Percentiles rank a stretch among this genome's conserved stretches.
Conservation (phyloP, 2,113 vertebrate species). For the Xiphias gladius region DNA sequence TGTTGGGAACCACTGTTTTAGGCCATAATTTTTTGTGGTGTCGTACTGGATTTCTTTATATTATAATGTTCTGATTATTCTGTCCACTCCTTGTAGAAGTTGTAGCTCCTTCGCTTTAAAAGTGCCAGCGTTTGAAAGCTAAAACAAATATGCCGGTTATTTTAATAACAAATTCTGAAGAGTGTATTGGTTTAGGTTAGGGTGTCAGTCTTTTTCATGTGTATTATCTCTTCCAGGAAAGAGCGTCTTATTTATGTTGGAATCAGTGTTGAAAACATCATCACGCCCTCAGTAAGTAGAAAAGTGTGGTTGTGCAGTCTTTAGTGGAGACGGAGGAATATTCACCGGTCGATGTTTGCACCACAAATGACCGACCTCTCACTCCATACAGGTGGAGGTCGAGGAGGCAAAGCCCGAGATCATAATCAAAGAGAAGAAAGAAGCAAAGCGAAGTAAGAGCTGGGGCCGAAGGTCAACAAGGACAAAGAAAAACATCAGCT, state of each 20-base stretch:
- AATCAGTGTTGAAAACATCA: slow-evolving; percentile 99
- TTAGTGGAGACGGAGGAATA: accelerated
- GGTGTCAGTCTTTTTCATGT: not conserved
- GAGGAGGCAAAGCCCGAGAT: slow-evolving; percentile 82
- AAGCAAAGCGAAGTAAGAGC: slow-evolving; percentile 89
- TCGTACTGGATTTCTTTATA: not conserved
- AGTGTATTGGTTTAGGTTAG: not conserved
- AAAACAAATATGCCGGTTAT: too few species aligned
- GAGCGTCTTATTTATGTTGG: slow-evolving; percentile 97
- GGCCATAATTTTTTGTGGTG: not conserved
- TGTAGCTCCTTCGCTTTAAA: not conserved
- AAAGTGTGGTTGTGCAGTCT: accelerated
- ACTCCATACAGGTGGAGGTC: slow-evolving; percentile 41
- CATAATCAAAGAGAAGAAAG: slow-evolving; percentile 92
- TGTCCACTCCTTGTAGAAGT: not conserved
- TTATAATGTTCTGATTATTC: not conserved
- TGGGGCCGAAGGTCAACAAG: slow-evolving; percentile 95
- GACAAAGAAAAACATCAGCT: slow-evolving; percentile 95
- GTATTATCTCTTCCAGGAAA: slow-evolving; percentile 84
- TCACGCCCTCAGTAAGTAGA: slow-evolving; percentile 91
- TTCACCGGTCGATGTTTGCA: not conserved
- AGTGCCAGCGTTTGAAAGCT: not conserved
- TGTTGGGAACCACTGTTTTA: too few species aligned
- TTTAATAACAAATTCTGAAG: too few species aligned
- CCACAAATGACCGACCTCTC: not conserved